Base-by-base conservation (phyloP, 2,797 vertebrate genomes). In the Rhinophrynus dorsalis region DNA sequence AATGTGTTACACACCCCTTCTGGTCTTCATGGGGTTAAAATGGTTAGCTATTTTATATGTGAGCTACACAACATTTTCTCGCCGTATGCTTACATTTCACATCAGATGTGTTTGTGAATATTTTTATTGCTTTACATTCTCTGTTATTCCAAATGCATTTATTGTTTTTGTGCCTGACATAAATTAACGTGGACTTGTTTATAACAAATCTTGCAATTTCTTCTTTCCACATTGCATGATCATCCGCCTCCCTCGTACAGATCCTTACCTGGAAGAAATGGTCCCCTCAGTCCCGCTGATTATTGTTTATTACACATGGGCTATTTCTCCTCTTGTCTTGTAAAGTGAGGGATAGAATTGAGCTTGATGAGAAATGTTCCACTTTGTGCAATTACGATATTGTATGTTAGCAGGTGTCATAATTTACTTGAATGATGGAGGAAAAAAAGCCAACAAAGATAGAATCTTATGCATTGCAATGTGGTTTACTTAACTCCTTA, bases 291-390 rank as follows among this genome's bases (percentile, higher is more conserved):
- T 50, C 18, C 48, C 44, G 35, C 15, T 29, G 6, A 26, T 47
- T 35, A 17, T 33, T 32, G n/a, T n/a, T 45, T 18, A 44, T 15
- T 7, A 65, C 62, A 73, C 48, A 52, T 65, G 52, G 60, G 42
- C 27, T 48, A 26, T 65, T 56, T 42, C n/a, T 23, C 26, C 48
- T 27, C 66, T 73, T 73, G 69, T 73, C 35, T 73, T n/a, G 69
- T n/a, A 59, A 35, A 66, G 54, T 33, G 45, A 59, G 44, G 44
- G 37, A 52, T 27, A 73, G 61, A 73, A 72, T 72, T 44, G 35
- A 59, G 69, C 69, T 73, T 73, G 55, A 73, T 72, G 69, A 63
- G 65, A 73, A 73, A 73, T 51, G 68, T 51, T 48, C 54, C 52
- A 66, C 66, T 73, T 73, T 66, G 54, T 52, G 54, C 54, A 66